These are phyloP conservation scores for Gymnocephalus cernua DNA, from an alignment of 2,113 vertebrate genomes.

Conservation along the genomic window DNA sequence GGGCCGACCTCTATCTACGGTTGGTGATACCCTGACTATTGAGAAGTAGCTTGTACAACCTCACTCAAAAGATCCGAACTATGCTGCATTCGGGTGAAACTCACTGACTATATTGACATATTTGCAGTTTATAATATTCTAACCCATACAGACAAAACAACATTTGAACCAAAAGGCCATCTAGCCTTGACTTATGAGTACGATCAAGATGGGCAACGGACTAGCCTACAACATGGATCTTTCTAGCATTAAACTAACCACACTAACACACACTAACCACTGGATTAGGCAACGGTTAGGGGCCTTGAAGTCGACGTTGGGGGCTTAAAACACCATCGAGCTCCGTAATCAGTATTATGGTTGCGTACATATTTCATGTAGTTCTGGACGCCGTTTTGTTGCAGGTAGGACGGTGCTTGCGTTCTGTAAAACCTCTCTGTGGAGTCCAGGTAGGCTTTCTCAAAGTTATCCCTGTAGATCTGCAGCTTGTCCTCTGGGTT, in stretches of 20 bases:
- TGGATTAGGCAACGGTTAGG: no score
- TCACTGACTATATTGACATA: no score
- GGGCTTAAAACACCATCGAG: no score
- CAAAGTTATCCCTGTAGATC: constrained; percentile 99
- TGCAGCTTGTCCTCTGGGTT: constrained; percentile 98
- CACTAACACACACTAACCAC: no score
- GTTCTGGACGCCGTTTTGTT: constrained; percentile 98
- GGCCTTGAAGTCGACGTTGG: no score
- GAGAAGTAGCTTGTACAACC: no score
- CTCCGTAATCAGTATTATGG: neutral
- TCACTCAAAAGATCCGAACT: neutral
- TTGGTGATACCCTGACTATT: no score
- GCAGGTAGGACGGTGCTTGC: constrained; percentile 96
- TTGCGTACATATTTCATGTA: constrained; percentile 97
- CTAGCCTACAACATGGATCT: neutral
- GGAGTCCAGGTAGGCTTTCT: constrained; percentile 98
- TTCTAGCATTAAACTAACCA: neutral
- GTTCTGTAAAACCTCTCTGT: constrained; percentile 99
- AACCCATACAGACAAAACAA: no score
- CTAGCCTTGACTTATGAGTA: neutral
- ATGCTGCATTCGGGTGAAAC: no score
- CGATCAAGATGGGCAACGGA: neutral
- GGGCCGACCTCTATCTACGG: no score
- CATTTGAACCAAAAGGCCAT: no score
- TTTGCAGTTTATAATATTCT: no score